phyloP scores from a whole-genome alignment of 2,113 vertebrate species.

The Orycteropus afer region DNA sequence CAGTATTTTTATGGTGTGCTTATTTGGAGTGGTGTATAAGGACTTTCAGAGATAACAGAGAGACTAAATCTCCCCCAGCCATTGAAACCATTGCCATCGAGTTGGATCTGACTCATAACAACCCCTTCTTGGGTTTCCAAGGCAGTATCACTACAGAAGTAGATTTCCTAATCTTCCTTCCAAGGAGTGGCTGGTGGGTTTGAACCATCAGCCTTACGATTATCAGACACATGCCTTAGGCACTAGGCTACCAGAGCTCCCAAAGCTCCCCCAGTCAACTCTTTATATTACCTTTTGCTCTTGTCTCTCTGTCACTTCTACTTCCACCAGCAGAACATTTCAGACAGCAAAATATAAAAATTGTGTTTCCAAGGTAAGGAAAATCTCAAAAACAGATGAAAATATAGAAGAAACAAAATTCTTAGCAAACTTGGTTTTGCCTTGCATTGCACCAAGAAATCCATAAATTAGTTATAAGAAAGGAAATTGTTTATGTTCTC shows the following conservation, averaged over 20 bases:
- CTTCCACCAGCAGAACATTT: not conserved
- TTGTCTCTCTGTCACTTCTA: not conserved
- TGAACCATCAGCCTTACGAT: too few relatives aligned
- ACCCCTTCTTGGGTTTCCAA: too few relatives aligned
- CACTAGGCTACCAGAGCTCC: too few relatives aligned
- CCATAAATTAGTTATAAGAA: not conserved
- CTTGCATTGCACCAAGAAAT: not conserved
- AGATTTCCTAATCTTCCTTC: too few relatives aligned
- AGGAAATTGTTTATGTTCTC: not conserved
- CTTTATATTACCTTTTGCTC: not conserved
- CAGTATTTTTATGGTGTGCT: not conserved
- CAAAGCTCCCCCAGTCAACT: not conserved
- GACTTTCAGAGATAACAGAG: not conserved
- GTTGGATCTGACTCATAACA: too few relatives aligned
- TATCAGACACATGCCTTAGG: too few relatives aligned
- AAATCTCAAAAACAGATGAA: not conserved
- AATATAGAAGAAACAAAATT: not conserved
- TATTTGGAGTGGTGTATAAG: not conserved
- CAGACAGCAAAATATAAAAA: not conserved
- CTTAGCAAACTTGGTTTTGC: not conserved
- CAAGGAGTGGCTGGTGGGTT: too few relatives aligned
- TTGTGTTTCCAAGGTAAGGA: not conserved
- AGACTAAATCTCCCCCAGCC: too few relatives aligned
- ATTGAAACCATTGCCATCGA: too few relatives aligned
- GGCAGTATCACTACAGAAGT: too few relatives aligned